Conservation (phyloP, 2,113 vertebrate genomes). For the Dasyurus viverrinus region DNA sequence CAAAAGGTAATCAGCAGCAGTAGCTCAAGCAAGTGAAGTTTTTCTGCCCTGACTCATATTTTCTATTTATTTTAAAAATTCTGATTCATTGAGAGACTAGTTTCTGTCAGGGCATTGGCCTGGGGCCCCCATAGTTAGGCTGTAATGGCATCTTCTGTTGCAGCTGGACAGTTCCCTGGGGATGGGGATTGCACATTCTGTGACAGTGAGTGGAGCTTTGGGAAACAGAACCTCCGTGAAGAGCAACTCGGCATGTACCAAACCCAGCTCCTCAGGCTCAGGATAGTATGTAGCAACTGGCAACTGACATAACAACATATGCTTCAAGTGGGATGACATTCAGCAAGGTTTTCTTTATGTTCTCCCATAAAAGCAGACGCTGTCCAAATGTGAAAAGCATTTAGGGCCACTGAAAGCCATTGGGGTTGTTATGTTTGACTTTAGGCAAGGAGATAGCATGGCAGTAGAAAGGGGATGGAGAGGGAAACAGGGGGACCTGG, state of each 20-base stretch:
- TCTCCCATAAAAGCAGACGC: neutral
- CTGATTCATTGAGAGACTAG: neutral
- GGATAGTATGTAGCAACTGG: neutral
- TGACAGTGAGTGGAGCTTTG: neutral
- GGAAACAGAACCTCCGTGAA: neutral
- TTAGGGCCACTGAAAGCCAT: too few species aligned
- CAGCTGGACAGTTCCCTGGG: neutral
- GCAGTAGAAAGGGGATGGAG: neutral
- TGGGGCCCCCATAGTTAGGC: neutral
- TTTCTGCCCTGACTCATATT: neutral
- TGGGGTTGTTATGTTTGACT: neutral
- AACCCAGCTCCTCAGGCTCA: neutral
- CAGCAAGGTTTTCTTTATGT: neutral
- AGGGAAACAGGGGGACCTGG: neutral
- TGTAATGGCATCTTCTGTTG: neutral
- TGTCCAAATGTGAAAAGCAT: neutral
- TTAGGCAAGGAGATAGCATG: neutral
- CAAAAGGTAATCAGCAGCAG: neutral
- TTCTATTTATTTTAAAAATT: conserved; percentile 1
- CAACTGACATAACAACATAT: neutral
- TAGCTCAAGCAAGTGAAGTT: neutral
- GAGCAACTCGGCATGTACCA: neutral
- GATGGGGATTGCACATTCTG: neutral
- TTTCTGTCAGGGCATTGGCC: conserved; percentile 2
- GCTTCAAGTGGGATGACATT: neutral